phyloP scores from a whole-genome alignment of 35 echinoderm and acorn worm species.

The Hemicentrotus pulcherrimus region DNA sequence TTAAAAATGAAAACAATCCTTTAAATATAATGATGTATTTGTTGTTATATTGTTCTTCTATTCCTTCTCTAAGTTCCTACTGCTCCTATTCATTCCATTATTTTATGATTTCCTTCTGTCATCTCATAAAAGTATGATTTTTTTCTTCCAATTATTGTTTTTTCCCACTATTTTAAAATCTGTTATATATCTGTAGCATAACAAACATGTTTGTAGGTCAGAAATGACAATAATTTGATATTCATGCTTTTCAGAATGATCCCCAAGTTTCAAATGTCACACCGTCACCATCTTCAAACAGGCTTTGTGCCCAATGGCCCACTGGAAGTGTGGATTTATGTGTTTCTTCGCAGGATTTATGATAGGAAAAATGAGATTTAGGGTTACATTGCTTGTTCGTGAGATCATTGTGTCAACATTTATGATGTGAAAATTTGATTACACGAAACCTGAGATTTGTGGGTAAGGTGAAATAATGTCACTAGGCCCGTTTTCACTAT shows the following conservation, averaged over 20 bases:
- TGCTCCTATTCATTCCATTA: too few relatives aligned
- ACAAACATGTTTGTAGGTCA: neutral
- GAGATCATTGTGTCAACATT: neutral
- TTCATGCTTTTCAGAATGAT: neutral
- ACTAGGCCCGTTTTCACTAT: too few relatives aligned
- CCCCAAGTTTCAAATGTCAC: neutral
- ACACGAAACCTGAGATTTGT: neutral
- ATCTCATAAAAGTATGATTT: too few relatives aligned
- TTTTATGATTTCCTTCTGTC: too few relatives aligned
- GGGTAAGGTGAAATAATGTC: too few relatives aligned
- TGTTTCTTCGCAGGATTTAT: neutral
- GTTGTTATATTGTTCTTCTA: neutral
- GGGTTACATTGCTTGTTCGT: neutral
- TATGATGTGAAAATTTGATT: neutral
- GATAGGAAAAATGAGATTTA: conserved; percentile 11
- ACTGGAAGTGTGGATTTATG: neutral
- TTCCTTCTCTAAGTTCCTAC: neutral
- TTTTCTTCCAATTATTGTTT: neutral
- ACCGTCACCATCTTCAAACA: neutral
- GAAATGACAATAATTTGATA: neutral
- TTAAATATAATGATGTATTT: neutral
- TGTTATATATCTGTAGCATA: too few relatives aligned
- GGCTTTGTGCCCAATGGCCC: neutral
- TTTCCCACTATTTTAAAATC: neutral
- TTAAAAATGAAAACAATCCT: too few relatives aligned